Evolutionary conservation across 1,140 invertebrate genomes (phyloP), one percentile per base, ranked within the genome.

Genomic region (Pectinophora gossypiella): DNA sequence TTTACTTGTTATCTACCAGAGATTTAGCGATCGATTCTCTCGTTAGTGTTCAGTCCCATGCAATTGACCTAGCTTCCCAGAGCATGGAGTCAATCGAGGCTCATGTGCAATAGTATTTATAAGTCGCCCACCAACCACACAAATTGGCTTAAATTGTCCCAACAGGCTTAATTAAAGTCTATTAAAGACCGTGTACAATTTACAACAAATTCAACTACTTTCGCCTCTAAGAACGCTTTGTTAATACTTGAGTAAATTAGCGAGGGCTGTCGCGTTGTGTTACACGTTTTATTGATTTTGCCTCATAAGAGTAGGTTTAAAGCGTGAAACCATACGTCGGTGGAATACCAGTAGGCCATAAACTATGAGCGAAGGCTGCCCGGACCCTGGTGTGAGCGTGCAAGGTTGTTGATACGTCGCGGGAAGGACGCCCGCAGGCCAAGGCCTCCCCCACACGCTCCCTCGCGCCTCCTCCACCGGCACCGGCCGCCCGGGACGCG

Each of bases 81-180:
- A n/a, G n/a, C n/a, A n/a, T n/a, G n/a, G 47, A 62, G 54, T 53
- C 62, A 69, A 64, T 67, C 54, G 56, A 54, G 45, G 55, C 43
- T 48, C 36, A 61, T 53, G 51, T 43, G 54, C 61, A 48, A 54
- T 59, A 59, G 49, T 72, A 69, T 56, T 68, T 70, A 69, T 70
- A 64, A 66, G 62, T 63, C 64, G 58, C 61, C 65, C 53, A 66
- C 64, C 56, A 60, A 56, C 59, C 51, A 55, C 59, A 53, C 53
- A 70, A 80, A 80, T 81, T 81, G 71, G 56, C 51, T 65, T 49
- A 73, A 78, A 68, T 74, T 64, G 67, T 64, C 53, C 60, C 62
- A 74, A 70, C 64, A 60, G 73, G 63, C 68, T 73, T 73, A 64
- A 76, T 78, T 81, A 68, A 59, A 68, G 51, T 65, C 62, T 61